Evolutionary conservation across 2,888 invertebrate species (phyloP), one percentile per base, ranked within the genome.

Genomic region (Alviniconcha strummeri): DNA sequence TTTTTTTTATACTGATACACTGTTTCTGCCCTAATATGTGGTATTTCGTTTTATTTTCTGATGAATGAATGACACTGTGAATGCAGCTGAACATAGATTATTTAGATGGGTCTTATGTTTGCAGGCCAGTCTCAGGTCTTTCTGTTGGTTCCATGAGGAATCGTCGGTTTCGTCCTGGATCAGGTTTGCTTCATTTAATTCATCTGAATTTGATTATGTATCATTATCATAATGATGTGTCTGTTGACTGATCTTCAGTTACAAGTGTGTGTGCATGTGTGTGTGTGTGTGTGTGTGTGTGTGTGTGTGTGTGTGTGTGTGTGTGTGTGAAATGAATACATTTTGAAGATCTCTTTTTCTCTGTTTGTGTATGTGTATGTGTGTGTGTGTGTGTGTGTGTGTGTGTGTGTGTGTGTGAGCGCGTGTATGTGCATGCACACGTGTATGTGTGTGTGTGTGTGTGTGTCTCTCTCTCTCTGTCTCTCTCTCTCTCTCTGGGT

Each of bases 101-200:
- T n/a, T n/a, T n/a, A n/a, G n/a, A 36, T 36, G 36, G 36, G 36
- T 36, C n/a, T 78, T 78, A 81, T 36, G 79, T 9, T 80, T 82
- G 54, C 83, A 85, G 85, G 71, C 85, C 85, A 54, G 13, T 55
- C 5, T 85, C 85, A 54, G 85, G 84, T n/a, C 36, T 76, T 6
- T 85, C 84, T 77, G 83, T 79, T 36, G 80, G 55, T 15, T 80
- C 82, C 19, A 15, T 64, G 60, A 71, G 81, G 55, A 69, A 71
- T 78, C 56, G 79, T 9, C 71, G 72, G 13, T 74, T 74, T 55
- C 80, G 84, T 4, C 83, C 84, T 17, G 56, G 60, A 5, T 84
- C 84, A 76, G 85, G 85, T 83, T 54, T 57, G 69, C 13, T 60
- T 60, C 9, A 2, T 60, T 60, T 11, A 11, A 60, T 60, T 11